Conservation (phyloP, 2,888 invertebrate genomes). For the Eucera pruinosa region DNA sequence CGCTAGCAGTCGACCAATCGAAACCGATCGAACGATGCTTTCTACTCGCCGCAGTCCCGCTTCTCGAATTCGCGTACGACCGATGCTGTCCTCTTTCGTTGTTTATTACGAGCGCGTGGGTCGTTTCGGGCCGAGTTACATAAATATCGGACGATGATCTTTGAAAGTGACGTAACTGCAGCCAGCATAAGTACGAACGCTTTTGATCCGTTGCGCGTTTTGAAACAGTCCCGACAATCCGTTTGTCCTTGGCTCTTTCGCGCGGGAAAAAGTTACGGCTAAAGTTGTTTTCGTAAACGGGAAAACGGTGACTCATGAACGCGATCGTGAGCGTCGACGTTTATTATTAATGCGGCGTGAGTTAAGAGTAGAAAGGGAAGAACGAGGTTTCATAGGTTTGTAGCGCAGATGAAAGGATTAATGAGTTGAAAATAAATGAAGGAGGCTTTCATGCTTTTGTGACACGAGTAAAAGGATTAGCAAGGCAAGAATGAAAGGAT, state of each 20-base stretch:
- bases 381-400: too few species aligned
- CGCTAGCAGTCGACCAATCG: constrained; percentile 42
- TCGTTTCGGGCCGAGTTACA: constrained; percentile 32
- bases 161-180: constrained; percentile 34
- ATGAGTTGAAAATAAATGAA: too few species aligned
- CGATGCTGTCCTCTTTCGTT: constrained; percentile 36
- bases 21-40: constrained; percentile 48
- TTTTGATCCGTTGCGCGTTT: constrained; percentile 21
- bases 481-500: too few species aligned
- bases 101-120: constrained; percentile 28
- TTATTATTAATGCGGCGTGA: too few species aligned
- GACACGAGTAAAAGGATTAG: too few species aligned
- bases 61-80: constrained; percentile 33
- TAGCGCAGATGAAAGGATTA: too few species aligned
- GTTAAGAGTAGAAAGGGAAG: too few species aligned
- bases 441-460: too few species aligned
- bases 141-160: constrained; percentile 57
- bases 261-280: too few species aligned
- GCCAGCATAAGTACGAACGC: background rate
- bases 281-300: too few species aligned
- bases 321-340: too few species aligned
- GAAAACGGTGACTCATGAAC: too few species aligned
- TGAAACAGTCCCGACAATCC: constrained; percentile 11
- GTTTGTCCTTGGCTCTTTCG: constrained; percentile 14
- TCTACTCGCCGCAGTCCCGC: constrained; percentile 54